Evolutionary conservation across 2,888 invertebrate genomes (phyloP).

Genomic region (Xylota sylvarum): DNA sequence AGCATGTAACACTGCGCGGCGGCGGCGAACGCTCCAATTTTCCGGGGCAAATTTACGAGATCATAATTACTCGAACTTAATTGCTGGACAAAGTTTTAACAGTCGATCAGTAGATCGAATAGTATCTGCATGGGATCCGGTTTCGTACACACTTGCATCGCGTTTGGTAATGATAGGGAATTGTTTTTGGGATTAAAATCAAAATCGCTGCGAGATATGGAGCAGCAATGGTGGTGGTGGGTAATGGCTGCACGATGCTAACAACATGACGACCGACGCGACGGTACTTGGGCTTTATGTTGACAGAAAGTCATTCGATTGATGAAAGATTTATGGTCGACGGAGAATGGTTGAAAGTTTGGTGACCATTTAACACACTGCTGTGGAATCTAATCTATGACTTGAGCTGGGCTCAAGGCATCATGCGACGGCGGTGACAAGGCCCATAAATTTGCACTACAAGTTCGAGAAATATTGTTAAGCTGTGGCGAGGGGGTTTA

Average conservation of each 20-base stretch:
- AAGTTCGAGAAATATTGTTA: neutral
- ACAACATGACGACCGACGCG: neutral
- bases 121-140: slow-evolving; percentile 16
- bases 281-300: slow-evolving; percentile 6
- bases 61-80: slow-evolving; percentile 58
- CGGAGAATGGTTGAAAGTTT: slow-evolving; percentile 14
- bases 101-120: slow-evolving; percentile 47
- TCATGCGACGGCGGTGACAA: neutral
- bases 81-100: slow-evolving; percentile 49
- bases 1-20: slow-evolving; percentile 8
- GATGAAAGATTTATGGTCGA: slow-evolving; percentile 41
- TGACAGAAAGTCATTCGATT: slow-evolving; percentile 41
- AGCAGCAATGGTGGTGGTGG: slow-evolving; percentile 6
- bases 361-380: slow-evolving; percentile 26
- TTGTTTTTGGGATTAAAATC: slow-evolving; percentile 43
- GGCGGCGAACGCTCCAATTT: slow-evolving; percentile 39
- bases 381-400: neutral
- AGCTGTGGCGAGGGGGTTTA: neutral
- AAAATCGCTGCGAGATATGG: slow-evolving; percentile 37
- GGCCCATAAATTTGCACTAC: neutral
- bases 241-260: neutral
- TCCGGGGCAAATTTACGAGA: slow-evolving; percentile 51
- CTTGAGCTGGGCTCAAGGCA: neutral
- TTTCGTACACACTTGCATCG: slow-evolving; percentile 20
- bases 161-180: slow-evolving; percentile 11